phyloP scores from a whole-genome alignment of 2,113 vertebrate species.

The Cricetomys ansorgei region DNA sequence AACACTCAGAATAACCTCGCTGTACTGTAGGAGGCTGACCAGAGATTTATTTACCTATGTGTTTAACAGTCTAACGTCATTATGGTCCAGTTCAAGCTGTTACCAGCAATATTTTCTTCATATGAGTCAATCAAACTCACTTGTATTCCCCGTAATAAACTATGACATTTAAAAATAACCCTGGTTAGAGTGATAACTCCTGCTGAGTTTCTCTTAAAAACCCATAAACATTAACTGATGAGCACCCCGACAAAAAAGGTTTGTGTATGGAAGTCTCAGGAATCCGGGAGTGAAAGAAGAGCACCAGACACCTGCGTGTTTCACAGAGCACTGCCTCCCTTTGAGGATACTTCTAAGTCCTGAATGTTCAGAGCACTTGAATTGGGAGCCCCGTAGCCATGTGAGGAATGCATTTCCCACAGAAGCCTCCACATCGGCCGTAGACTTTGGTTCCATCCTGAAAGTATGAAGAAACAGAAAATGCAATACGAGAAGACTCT shows the following conservation, averaged over 20 bases:
- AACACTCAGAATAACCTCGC: slow-evolving; percentile 56
- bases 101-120: slow-evolving; percentile 27
- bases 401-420: slow-evolving; percentile 96
- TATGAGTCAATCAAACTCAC: slow-evolving; percentile 34
- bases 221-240: slow-evolving; percentile 52
- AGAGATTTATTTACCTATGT: background rate
- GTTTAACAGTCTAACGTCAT: slow-evolving; percentile 32
- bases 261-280: slow-evolving; percentile 41
- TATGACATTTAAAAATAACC: background rate
- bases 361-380: slow-evolving; percentile 88
- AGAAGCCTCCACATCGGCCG: slow-evolving; percentile 97
- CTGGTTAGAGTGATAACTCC: slow-evolving; percentile 28
- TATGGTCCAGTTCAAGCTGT: slow-evolving; percentile 21
- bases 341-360: background rate
- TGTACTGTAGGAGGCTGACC: background rate
- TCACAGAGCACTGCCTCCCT: background rate
- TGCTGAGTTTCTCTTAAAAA: background rate
- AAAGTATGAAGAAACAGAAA: slow-evolving; percentile 62
- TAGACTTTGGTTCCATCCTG: slow-evolving; percentile 97
- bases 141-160: background rate
- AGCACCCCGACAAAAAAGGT: slow-evolving; percentile 34
- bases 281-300: slow-evolving; percentile 61
- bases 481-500: slow-evolving; percentile 55
- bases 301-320: slow-evolving; percentile 74
- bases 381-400: slow-evolving; percentile 91